A percentile compares a stretch with the other conserved stretches of the same genome.
Conservation (phyloP, 2,113 vertebrate genomes). For the Hippocampus barbouri region DNA sequence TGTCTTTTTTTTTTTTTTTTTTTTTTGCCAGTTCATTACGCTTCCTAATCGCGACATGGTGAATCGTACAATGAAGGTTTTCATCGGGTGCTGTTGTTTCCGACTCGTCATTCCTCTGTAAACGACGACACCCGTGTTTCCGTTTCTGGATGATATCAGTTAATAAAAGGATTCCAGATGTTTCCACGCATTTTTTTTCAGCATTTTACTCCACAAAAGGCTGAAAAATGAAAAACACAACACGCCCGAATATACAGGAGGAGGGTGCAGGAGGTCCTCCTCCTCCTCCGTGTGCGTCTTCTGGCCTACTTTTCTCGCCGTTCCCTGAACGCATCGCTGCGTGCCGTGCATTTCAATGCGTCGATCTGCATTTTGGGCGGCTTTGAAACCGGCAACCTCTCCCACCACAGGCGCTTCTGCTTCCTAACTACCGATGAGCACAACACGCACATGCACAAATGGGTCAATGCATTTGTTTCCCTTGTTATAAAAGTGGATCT, state of each 20-base stretch:
- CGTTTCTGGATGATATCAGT: neutral
- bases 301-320: slow-evolving; percentile 46
- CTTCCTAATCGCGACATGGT: neutral
- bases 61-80: neutral
- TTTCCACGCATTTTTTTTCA: neutral
- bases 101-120: neutral
- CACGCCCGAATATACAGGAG: neutral
- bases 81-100: neutral
- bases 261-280: neutral
- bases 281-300: slow-evolving; percentile 7
- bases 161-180: neutral
- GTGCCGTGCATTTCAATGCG: slow-evolving; percentile 60
- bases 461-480: neutral
- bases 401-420: slow-evolving; percentile 1
- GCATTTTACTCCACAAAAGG: neutral
- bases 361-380: slow-evolving; percentile 43
- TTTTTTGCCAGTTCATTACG: neutral
- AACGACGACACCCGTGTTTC: neutral
- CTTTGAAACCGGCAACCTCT: slow-evolving; percentile 42
- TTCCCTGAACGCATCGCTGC: slow-evolving; percentile 30
- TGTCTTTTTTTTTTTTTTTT: neutral
- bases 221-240: neutral
- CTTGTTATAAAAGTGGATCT: no score
- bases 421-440: slow-evolving; percentile 33
- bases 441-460: neutral